Percentiles rank a stretch among this genome's conserved stretches.
These are phyloP conservation scores for Psophia crepitans DNA, from an alignment of 2,113 vertebrate species.

Conservation along the genomic window DNA sequence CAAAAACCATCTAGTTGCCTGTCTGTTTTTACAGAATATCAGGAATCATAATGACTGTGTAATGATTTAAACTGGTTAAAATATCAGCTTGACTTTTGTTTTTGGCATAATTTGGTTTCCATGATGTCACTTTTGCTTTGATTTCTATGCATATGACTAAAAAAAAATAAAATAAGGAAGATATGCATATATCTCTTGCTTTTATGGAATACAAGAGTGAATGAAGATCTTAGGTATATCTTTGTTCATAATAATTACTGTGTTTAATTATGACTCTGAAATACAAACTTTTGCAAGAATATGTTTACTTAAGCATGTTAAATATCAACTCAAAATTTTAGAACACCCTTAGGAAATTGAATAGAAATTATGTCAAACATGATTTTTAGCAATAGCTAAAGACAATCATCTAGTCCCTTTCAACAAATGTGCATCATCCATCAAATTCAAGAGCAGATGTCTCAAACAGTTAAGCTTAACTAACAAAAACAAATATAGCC, in stretches of 20 bases:
- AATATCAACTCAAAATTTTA: neutral
- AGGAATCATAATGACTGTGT: neutral
- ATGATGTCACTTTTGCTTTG: neutral
- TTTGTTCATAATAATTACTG: neutral
- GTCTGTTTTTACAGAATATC: neutral
- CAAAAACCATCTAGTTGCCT: neutral
- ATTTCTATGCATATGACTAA: neutral
- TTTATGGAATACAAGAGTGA: neutral
- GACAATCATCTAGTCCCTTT: neutral
- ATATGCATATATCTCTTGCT: fast-evolving
- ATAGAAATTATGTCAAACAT: neutral
- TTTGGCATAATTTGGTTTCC: neutral
- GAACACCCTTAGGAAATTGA: neutral
- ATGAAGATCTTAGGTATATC: neutral
- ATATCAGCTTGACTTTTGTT: neutral
- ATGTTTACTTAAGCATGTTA: neutral
- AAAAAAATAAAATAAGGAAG: neutral
- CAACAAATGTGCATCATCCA: neutral
- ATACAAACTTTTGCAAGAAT: neutral
- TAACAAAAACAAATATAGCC: neutral
- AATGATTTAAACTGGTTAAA: neutral
- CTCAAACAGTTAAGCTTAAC: constrained; percentile 5
- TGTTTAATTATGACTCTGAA: neutral
- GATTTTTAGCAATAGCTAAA: neutral
- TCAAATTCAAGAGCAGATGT: neutral